phyloP scores from a whole-genome alignment of 2,888 invertebrate species.

The Sarcophaga subvicina region DNA sequence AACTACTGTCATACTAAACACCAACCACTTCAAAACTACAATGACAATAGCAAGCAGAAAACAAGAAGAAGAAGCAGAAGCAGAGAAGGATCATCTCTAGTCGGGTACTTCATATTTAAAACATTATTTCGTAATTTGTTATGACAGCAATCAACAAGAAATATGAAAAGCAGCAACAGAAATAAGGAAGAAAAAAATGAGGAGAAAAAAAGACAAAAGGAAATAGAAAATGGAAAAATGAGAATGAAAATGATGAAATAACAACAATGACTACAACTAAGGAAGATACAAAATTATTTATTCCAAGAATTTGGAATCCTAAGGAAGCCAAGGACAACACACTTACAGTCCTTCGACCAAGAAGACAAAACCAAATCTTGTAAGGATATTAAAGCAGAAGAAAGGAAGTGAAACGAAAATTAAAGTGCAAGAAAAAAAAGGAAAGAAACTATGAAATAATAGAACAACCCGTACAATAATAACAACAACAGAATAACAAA shows the following conservation, averaged over 20 bases:
- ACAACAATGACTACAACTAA: conserved; percentile 37
- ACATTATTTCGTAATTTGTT: conserved; percentile 69
- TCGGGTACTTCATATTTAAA: conserved; percentile 61
- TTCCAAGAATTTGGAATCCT: conserved; percentile 34
- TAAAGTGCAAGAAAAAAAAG: neutral
- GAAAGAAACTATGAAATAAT: conserved; percentile 12
- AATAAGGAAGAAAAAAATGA: neutral
- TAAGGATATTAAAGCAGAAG: conserved; percentile 28
- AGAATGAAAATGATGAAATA: neutral
- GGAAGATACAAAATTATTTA: conserved; percentile 39
- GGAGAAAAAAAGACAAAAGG: neutral
- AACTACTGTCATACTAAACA: neutral
- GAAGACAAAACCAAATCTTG: neutral
- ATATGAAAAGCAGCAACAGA: conserved; percentile 49
- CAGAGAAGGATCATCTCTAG: too few relatives aligned
- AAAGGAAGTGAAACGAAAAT: neutral
- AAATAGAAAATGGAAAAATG: conserved; percentile 1
- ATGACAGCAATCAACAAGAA: conserved; percentile 68
- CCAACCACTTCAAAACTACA: conserved; percentile 11
- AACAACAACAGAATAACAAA: conserved; percentile 45
- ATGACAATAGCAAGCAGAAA: conserved; percentile 37
- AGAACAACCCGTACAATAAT: conserved; percentile 54
- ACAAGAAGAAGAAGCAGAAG: neutral
- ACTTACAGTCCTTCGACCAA: neutral
- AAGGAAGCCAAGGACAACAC: conserved; percentile 7